These are phyloP conservation scores for Eudyptes chrysolophus DNA, from an alignment of 2,113 vertebrate genomes.

Conservation along the genomic window DNA sequence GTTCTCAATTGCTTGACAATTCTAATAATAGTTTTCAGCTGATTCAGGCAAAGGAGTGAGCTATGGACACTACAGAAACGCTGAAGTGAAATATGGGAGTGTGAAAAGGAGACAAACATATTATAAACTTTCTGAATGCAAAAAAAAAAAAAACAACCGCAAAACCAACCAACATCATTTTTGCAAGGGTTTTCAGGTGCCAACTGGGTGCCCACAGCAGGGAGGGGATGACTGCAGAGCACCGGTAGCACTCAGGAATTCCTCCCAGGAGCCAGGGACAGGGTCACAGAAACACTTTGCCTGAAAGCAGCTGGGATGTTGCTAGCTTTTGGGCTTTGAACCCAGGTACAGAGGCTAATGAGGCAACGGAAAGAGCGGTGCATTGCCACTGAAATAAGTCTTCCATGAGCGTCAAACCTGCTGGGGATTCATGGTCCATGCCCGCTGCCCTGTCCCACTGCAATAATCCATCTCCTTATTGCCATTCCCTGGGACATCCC, in stretches of 20 bases:
- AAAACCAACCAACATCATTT: background rate
- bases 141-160: background rate
- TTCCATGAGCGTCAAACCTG: background rate
- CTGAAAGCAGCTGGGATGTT: background rate
- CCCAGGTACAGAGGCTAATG: background rate
- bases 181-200: background rate
- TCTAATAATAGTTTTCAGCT: background rate
- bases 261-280: background rate
- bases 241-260: background rate
- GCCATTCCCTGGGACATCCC: background rate
- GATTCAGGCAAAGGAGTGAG: background rate
- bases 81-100: background rate
- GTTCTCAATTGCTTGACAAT: background rate
- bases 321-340: background rate
- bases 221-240: background rate
- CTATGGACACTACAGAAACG: background rate
- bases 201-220: background rate
- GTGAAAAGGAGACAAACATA: background rate
- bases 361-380: background rate
- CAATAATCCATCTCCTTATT: background rate
- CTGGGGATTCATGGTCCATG: background rate
- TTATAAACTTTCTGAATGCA: background rate
- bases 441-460: background rate
- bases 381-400: background rate
- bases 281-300: background rate